phyloP scores from a whole-genome alignment of 2,113 vertebrate genomes.

The Podiceps cristatus region DNA sequence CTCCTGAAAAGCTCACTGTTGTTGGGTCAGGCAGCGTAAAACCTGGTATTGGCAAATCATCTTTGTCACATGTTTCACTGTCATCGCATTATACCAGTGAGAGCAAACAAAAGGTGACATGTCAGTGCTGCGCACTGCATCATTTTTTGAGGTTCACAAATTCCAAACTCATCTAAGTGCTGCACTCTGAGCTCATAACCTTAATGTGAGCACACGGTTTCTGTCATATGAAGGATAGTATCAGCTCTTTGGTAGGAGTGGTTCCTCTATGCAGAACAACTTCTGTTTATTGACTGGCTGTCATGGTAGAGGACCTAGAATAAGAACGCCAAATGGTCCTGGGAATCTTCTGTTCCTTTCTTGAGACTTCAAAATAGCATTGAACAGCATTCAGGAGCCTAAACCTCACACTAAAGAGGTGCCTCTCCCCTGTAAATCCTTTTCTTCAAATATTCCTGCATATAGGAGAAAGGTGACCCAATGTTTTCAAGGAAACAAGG shows the following conservation, averaged over 20 bases:
- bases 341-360: not conserved
- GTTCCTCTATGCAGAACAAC: not conserved
- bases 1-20: not conserved
- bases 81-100: not conserved
- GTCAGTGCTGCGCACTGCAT: not conserved
- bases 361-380: not conserved
- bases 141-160: not conserved
- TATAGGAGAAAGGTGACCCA: not conserved
- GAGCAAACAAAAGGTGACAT: not conserved
- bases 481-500: not conserved
- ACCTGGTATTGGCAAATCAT: not conserved
- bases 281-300: not conserved
- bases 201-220: rapidly evolving
- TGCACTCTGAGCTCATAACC: rapidly evolving
- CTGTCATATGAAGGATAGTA: not conserved
- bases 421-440: not conserved
- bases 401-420: not conserved
- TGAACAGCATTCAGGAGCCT: not conserved
- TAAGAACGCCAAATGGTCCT: not conserved
- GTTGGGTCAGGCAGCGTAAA: not conserved
- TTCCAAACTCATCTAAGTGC: not conserved
- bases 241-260: not conserved
- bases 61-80: not conserved
- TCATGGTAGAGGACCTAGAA: not conserved
- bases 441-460: not conserved